Evolutionary conservation across 2,113 vertebrate genomes (phyloP), one percentile per base, ranked within the genome.

Genomic region (Pao palembangensis): DNA sequence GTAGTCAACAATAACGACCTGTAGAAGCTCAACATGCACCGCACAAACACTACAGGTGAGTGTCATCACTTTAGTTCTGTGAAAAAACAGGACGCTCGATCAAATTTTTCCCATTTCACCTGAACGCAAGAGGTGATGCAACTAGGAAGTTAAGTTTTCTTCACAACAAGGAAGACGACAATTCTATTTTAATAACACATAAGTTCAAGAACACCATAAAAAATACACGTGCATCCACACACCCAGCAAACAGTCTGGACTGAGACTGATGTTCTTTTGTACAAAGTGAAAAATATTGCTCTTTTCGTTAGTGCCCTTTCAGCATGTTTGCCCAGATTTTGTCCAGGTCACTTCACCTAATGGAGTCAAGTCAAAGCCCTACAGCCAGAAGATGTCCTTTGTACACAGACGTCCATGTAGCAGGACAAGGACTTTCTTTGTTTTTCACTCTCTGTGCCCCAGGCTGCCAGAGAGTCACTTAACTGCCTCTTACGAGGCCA

Each of bases 261-360:
- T n/a, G n/a, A 38, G 34, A 38, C 34, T 38, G 34, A 38, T 38
- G 34, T 38, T 38, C 34, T 38, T 38, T 38, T 38, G 11, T 38
- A 38, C 34, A 38, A 38, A 38, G 34, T 38, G 11, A 38, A 38
- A 38, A 11, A 38, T 38, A 38, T 38, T 38, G 34, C 34, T 38
- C 34, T 38, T 38, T 38, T 16, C 43, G 13, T 17, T 16, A 18
- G 47, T 49, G 47, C n/a, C 47, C n/a, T 18, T n/a, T 19, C 18
- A n/a, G 6, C 47, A 49, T 49, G 58, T 85, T 82, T 73, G 63
- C 67, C 61, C 85, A 13, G 21, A 76, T 90, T 71, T 76, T 34
- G 58, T 88, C 78, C 82, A 87, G 91, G 89, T 89, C 91, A 91
- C 84, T 88, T 86, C 84, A 83, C 69, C 83, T 64, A 81, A 85